Evolutionary conservation across 2,113 vertebrate genomes (phyloP), one percentile per base, ranked within the genome.

Genomic region (Notarius quadriscutis): DNA sequence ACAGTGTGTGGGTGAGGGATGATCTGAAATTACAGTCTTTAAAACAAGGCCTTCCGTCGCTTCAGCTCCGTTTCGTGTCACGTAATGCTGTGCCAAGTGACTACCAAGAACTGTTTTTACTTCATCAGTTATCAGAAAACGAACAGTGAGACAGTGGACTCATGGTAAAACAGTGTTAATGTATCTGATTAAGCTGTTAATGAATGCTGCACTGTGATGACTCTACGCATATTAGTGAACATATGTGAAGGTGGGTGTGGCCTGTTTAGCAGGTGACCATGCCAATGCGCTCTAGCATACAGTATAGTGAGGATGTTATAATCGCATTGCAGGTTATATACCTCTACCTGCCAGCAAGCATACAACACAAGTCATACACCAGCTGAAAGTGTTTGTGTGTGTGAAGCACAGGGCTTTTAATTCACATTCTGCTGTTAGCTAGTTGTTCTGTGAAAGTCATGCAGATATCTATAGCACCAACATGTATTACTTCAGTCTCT

Each of bases 1-100:
- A 83, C 79, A 87, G 87, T 50, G 53, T 48, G 87, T 90, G 79
- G 84, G 84, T 63, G 89, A 87, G 62, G 60, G 84, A 79, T 57
- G 80, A 30, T 86, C 67, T 57, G 57, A 72, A 88, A 81, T 83
- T 86, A 83, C 84, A 83, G 72, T 79, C 78, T 88, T 69, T 87
- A 67, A 72, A 69, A 81, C 87, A 7, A 27, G 83, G 34, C 65
- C 58, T 25, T 81, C 67, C 65, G 27, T n/a, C 30, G 51, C 65
- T 60, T 71, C 53, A 34, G 78, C 48, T 67, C 7, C 20, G 20
- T 63, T 53, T 67, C 53, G 55, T 80, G 78, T 34, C 79, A 81
- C 30, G 11, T 25, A 62, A 25, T 0, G 30, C 30, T 1, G 27
- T 20, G 79, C 48, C 27, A 18, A 80, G 55, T 10, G 53, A 7